Conservation (phyloP, 1,140 invertebrate genomes). For the Drosophila willistoni region DNA sequence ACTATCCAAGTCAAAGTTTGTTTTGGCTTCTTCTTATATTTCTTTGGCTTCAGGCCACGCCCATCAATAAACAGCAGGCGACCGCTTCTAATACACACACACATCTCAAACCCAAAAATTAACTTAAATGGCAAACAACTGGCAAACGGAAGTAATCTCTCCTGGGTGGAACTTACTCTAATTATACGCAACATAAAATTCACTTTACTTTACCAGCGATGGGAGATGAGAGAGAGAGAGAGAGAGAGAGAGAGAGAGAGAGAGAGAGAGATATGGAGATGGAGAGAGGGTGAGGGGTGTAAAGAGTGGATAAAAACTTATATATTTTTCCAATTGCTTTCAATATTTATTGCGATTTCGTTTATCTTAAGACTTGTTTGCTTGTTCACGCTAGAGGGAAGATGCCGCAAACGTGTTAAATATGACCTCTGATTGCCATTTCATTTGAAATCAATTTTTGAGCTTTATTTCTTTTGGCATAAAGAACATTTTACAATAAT, state of each 20-base stretch:
- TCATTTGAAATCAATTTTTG: background rate
- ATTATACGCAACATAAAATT: constrained; percentile 81
- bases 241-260: background rate
- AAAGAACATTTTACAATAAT: too few species aligned
- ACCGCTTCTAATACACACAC: too few species aligned
- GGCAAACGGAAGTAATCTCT: constrained; percentile 66
- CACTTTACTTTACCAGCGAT: constrained; percentile 42
- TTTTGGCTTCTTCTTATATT: background rate
- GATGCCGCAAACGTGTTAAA: background rate
- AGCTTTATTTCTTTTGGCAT: background rate
- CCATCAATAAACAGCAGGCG: constrained; percentile 48
- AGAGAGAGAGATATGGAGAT: background rate
- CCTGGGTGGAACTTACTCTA: constrained; percentile 70
- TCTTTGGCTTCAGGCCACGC: constrained; percentile 28
- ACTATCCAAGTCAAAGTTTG: constrained; percentile 46
- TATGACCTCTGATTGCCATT: constrained; percentile 1
- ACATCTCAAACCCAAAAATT: constrained; percentile 50
- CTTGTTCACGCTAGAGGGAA: background rate
- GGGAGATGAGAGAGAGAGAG: constrained; percentile 4
- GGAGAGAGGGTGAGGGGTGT: background rate
- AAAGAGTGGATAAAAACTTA: background rate
- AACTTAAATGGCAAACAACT: constrained; percentile 60
- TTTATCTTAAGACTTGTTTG: background rate
- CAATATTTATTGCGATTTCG: constrained; percentile 2
- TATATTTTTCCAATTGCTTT: constrained; percentile 5